phyloP scores from a whole-genome alignment of 2,888 invertebrate genomes.

The Sisyra terminalis region DNA sequence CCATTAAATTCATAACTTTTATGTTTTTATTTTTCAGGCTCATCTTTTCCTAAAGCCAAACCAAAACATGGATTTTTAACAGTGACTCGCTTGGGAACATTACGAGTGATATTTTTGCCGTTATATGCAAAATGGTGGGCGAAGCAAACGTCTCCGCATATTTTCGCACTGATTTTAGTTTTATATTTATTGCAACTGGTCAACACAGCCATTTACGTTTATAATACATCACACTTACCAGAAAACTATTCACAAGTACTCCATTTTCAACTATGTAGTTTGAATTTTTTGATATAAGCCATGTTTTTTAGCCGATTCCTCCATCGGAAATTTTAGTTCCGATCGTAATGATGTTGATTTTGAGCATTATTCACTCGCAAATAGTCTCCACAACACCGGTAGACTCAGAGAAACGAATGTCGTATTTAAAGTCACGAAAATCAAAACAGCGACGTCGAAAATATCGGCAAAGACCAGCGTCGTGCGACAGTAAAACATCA shows the following conservation, averaged over 20 bases:
- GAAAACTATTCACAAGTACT: not conserved
- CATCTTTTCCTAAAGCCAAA: conserved; percentile 90
- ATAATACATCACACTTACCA: not conserved
- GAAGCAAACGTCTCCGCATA: conserved; percentile 64
- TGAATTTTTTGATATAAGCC: too few relatives aligned
- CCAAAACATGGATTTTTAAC: conserved; percentile 81
- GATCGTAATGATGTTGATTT: conserved; percentile 49
- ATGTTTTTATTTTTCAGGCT: conserved; percentile 40
- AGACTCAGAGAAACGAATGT: conserved; percentile 17
- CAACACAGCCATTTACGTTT: conserved; percentile 39
- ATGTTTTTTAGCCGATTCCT: conserved; percentile 40
- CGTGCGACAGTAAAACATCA: conserved; percentile 14
- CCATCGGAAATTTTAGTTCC: conserved; percentile 57
- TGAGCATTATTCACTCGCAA: conserved; percentile 66
- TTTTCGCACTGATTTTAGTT: conserved; percentile 57
- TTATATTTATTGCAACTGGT: conserved; percentile 61
- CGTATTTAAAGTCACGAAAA: conserved; percentile 11
- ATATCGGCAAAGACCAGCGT: conserved; percentile 18
- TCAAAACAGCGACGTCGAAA: conserved; percentile 20
- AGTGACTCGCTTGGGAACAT: conserved; percentile 66
- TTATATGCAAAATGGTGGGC: conserved; percentile 80
- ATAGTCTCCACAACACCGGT: conserved; percentile 52
- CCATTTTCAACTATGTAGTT: not conserved
- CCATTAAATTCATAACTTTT: too few relatives aligned
- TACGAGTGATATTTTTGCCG: conserved; percentile 71